These are phyloP conservation scores for Tridacna crocea DNA, from an alignment of 2,888 invertebrate genomes.

Conservation along the genomic window DNA sequence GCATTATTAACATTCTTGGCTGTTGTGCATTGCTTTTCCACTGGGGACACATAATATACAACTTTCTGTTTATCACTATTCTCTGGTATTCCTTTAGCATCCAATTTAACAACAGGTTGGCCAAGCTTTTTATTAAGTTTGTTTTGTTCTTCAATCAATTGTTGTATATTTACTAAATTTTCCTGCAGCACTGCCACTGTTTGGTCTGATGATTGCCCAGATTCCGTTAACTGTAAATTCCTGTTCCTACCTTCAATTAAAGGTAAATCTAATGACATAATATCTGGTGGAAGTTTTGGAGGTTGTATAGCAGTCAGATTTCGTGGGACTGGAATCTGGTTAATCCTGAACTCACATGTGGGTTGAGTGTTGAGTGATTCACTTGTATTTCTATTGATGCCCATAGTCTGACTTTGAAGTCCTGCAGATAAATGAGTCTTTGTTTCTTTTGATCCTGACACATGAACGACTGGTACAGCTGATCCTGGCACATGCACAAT, in stretches of 20 bases:
- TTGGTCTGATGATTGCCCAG: constrained; percentile 7
- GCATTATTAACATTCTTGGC: constrained; percentile 42
- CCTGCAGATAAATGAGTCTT: background rate
- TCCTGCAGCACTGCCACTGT: constrained; percentile 32
- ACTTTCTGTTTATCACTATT: constrained; percentile 30
- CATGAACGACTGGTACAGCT: background rate
- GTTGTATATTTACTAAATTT: constrained; percentile 43
- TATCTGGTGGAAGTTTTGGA: constrained; percentile 50
- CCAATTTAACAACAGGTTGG: constrained; percentile 23
- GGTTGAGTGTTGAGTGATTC: background rate
- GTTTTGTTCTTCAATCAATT: constrained; percentile 53
- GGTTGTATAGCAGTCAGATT: constrained; percentile 11
- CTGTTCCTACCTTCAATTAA: background rate
- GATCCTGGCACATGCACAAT: background rate
- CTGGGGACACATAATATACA: constrained; percentile 56
- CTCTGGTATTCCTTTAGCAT: constrained; percentile 35
- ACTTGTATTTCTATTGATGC: background rate
- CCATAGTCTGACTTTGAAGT: background rate
- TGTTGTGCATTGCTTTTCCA: constrained; percentile 61
- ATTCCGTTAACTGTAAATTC: background rate
- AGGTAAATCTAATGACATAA: constrained; percentile 5
- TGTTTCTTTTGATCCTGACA: background rate
- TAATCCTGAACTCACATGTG: constrained; percentile 16
- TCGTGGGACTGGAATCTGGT: constrained; percentile 54
- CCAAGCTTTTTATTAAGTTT: constrained; percentile 43